Base-by-base conservation (phyloP, 2,888 invertebrate genomes). In the Andricus curvator region DNA sequence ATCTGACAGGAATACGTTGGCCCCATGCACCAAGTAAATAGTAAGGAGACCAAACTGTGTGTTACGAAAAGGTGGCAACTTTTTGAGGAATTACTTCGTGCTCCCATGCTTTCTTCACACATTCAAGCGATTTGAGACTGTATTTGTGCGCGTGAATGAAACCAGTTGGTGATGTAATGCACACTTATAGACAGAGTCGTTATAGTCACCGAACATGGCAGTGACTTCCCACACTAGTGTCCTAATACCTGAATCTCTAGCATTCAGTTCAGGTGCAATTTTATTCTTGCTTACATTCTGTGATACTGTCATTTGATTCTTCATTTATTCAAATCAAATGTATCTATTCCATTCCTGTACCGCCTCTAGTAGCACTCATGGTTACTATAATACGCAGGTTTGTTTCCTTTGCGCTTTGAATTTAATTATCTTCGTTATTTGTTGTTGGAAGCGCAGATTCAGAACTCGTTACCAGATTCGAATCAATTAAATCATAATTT, bases 131-230 rank as follows among this genome's bases (percentile, higher is more conserved):
- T 62, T 80, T 82, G 37, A 41, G 66, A 80, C n/a, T 70, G 74
- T 51, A 64, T 64, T 44, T 20, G 48, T 65, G 0, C 20, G 65
- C 78, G 81, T 82, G 83, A 81, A 82, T 82, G 83, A 88, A 92
- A 92, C 92, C 91, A 88, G 92, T 92, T 91, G 89, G 87, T 92
- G 92, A 92, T 90, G 92, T 90, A 92, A 92, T 87, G 85, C 78
- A 80, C 37, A 79, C 84, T 89, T 85, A 88, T 85, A 88, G 86
- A 88, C 84, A 79, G 79, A 79, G 78, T 81, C 79, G 82, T 85
- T 85, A 84, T 84, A 84, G 80, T 83, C 82, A 79, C 83, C 83
- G 76, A 79, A 68, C 44, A 68, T 68, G 68, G 68, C 6, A 44
- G 68, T 68, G 68, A 44, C 70, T 84, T 83, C 87, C 85, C 85